Conservation (phyloP, 2,888 invertebrate genomes). For the Oxytorus armatus region DNA sequence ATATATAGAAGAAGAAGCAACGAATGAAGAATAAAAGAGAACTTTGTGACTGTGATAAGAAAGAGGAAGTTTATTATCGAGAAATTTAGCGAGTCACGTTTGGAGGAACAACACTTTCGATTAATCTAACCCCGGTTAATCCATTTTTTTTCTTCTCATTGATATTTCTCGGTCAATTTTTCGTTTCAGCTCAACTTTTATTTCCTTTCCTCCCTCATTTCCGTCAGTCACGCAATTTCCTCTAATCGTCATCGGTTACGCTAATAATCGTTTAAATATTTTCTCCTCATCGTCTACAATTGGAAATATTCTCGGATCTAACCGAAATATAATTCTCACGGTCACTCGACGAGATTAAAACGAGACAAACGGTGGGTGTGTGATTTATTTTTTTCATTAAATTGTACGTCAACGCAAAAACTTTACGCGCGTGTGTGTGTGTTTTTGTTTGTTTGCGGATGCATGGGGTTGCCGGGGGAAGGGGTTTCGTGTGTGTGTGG, state of each 20-base stretch:
- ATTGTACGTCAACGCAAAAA: not conserved
- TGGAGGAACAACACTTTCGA: not conserved
- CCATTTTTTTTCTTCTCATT: slow-evolving; percentile 48
- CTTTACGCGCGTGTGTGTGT: not conserved
- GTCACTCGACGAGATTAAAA: slow-evolving; percentile 52
- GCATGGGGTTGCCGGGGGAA: not conserved
- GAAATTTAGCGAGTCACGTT: slow-evolving; percentile 11
- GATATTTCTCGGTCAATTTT: slow-evolving; percentile 40
- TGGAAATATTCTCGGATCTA: slow-evolving; percentile 48
- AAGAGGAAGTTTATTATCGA: slow-evolving; percentile 17
- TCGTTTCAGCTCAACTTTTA: not conserved
- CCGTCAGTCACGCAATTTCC: slow-evolving; percentile 34
- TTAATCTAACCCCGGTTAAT: not conserved
- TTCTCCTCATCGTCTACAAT: slow-evolving; percentile 36
- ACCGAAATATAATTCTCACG: slow-evolving; percentile 46
- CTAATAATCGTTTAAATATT: slow-evolving; percentile 42
- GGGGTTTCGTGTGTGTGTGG: slow-evolving; percentile 21
- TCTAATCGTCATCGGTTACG: slow-evolving; percentile 43
- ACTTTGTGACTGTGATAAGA: slow-evolving; percentile 7
- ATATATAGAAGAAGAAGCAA: slow-evolving; percentile 48
- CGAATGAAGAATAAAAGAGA: slow-evolving; percentile 54
- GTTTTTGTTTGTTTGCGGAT: slow-evolving; percentile 11
- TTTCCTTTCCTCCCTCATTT: slow-evolving; percentile 34
- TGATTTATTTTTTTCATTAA: not conserved
- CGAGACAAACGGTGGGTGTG: slow-evolving; percentile 24